Evolutionary conservation across 2,113 vertebrate species (phyloP).

Genomic region (Bufo gargarizans): DNA sequence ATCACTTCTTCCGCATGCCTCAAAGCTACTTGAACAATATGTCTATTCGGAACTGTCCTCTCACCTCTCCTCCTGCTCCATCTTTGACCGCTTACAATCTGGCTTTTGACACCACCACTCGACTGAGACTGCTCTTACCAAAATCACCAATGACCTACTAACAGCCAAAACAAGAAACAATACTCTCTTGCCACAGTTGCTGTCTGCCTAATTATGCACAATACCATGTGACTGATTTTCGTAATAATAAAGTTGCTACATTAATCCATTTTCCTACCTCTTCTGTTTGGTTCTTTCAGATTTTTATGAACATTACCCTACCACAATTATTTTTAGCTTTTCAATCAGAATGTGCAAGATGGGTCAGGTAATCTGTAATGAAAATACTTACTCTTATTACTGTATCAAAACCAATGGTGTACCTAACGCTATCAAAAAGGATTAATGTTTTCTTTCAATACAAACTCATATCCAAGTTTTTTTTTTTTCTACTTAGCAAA

Average conservation of each 20-base stretch:
- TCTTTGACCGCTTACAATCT: too few species aligned
- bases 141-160: too few species aligned
- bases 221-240: not conserved
- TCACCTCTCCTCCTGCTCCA: too few species aligned
- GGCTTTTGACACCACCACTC: too few species aligned
- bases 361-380: not conserved
- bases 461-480: not conserved
- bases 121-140: too few species aligned
- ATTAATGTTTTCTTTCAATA: not conserved
- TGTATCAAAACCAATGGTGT: not conserved
- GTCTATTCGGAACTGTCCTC: too few species aligned
- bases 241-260: not conserved
- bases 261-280: conserved; percentile 1
- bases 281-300: conserved; percentile 12
- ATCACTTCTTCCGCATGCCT: too few species aligned
- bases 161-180: too few species aligned
- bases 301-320: conserved; percentile 26
- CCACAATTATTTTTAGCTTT: conserved; percentile 32
- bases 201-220: not conserved
- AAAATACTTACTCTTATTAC: not conserved
- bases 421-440: not conserved
- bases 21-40: too few species aligned
- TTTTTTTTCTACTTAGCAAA: too few species aligned
- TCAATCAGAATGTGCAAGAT: conserved; percentile 14
- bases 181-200: too few species aligned